phyloP scores from a whole-genome alignment of 2,113 vertebrate species.

The Tilapia sparmanii region DNA sequence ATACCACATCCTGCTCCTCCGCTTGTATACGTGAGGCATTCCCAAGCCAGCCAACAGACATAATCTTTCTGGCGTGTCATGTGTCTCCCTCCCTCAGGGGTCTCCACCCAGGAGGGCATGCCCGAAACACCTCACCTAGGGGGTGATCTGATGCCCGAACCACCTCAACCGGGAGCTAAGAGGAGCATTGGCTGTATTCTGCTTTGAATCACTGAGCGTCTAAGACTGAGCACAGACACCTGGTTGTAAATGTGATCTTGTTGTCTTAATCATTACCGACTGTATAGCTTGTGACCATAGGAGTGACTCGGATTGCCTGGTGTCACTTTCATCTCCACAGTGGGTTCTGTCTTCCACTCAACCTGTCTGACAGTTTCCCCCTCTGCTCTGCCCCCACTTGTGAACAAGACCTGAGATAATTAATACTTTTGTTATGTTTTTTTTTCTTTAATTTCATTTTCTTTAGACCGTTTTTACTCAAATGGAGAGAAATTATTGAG shows the following conservation, averaged over 20 bases:
- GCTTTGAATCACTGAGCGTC: not conserved
- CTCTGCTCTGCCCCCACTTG: not conserved
- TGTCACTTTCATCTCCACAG: not conserved
- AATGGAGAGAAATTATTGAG: not conserved
- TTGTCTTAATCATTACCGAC: not conserved
- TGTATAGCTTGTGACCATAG: not conserved
- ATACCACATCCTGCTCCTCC: not conserved
- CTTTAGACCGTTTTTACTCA: not conserved
- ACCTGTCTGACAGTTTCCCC: not conserved
- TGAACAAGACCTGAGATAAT: not conserved
- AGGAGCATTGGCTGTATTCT: not conserved
- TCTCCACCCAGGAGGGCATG: not conserved
- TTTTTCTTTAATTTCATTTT: not conserved
- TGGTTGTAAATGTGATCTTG: not conserved
- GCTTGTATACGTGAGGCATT: not conserved
- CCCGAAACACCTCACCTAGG: not conserved
- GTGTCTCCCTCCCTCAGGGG: not conserved
- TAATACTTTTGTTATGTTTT: not conserved
- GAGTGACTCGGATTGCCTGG: not conserved
- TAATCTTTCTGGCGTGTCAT: not conserved
- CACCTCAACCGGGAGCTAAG: not conserved
- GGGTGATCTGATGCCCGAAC: not conserved
- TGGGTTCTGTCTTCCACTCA: not conserved
- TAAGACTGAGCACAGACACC: not conserved
- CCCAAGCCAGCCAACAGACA: not conserved